These are phyloP conservation scores for Sclerodermus sp. DNA, from an alignment of 2,888 invertebrate species.

Conservation along the genomic window DNA sequence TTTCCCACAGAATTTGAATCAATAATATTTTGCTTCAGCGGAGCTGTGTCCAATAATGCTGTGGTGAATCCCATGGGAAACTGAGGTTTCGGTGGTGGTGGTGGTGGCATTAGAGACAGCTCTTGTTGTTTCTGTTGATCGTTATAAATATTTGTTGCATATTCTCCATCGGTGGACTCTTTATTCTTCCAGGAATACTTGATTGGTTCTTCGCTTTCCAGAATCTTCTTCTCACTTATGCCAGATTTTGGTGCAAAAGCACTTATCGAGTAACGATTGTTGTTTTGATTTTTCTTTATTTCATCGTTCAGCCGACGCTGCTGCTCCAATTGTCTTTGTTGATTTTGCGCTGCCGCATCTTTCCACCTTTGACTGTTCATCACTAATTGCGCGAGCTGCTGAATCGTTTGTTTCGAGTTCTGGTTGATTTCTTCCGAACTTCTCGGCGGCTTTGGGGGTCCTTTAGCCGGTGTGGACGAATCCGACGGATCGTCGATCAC, in stretches of 20 bases:
- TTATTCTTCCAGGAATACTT: too few relatives aligned
- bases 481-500: slow-evolving; percentile 37
- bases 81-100: slow-evolving; percentile 9
- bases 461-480: slow-evolving; percentile 50
- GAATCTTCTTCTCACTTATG: too few relatives aligned
- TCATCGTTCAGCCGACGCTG: not conserved
- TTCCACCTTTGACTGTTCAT: slow-evolving; percentile 55
- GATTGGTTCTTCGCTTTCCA: too few relatives aligned
- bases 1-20: not conserved
- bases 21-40: not conserved
- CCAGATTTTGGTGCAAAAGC: not conserved
- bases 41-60: slow-evolving; percentile 13
- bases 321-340: slow-evolving; percentile 6
- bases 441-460: slow-evolving; percentile 1
- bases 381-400: slow-evolving; percentile 49
- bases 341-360: slow-evolving; percentile 22
- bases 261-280: not conserved
- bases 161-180: too few relatives aligned
- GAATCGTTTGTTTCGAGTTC: slow-evolving; percentile 47
- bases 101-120: too few relatives aligned
- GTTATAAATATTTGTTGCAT: too few relatives aligned
- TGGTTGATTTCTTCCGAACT: slow-evolving; percentile 7
- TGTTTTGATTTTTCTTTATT: not conserved
- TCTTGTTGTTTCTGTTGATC: too few relatives aligned
- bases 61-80: slow-evolving; percentile 35